These are phyloP conservation scores for Ophioderma brevispina DNA, from an alignment of 35 echinoderm and acorn worm genomes.

Conservation along the genomic window DNA sequence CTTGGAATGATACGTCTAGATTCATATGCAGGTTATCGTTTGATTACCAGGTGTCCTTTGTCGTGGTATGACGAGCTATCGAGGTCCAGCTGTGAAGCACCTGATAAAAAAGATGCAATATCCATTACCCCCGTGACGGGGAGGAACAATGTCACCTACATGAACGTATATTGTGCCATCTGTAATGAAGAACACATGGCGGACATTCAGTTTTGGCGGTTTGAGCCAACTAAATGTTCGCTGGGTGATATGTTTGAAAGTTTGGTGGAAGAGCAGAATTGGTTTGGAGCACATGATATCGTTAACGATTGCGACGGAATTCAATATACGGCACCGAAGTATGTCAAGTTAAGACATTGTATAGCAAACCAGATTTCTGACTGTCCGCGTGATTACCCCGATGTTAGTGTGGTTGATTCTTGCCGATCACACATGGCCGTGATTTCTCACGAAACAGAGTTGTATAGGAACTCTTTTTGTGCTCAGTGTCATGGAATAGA, in stretches of 20 bases:
- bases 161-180: conserved; percentile 23
- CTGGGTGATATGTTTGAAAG: background rate
- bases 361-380: background rate
- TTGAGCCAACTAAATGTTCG: background rate
- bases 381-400: background rate
- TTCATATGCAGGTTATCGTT: background rate
- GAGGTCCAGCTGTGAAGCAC: background rate
- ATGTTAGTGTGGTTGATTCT: background rate
- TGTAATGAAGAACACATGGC: background rate
- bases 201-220: background rate
- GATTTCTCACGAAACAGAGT: background rate
- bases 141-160: background rate
- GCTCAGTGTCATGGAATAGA: background rate
- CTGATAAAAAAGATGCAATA: background rate
- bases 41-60: background rate
- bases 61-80: background rate
- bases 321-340: background rate
- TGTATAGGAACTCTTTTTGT: conserved; percentile 16
- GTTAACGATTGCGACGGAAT: background rate
- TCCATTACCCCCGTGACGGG: background rate
- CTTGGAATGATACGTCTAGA: no score
- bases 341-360: background rate
- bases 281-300: background rate
- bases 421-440: background rate
- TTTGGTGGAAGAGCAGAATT: background rate